Evolutionary conservation across 2,888 invertebrate genomes (phyloP), one percentile per base, ranked within the genome.

Genomic region (Coecobrya sp.): DNA sequence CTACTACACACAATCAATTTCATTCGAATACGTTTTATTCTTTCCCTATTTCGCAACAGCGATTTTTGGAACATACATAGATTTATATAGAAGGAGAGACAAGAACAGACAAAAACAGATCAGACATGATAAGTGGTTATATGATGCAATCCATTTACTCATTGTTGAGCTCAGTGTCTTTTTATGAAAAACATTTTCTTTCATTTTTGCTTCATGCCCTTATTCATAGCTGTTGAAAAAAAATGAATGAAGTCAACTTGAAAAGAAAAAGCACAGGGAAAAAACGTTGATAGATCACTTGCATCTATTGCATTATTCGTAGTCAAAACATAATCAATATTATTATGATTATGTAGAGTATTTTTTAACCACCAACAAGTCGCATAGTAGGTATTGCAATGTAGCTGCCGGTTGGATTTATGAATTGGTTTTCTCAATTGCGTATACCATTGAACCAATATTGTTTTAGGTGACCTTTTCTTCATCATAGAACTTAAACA

Each of bases 51-150:
- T 45, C 25, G 68, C 59, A 86, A 70, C 45, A 86, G 68, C 68
- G 36, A 8, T 73, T 25, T 84, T 8, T 19, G 62, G 59, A 49
- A 59, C 62, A 42, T n/a, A 45, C n/a, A n/a, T n/a, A 36, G 22
- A 4, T 36, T 36, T 36, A n/a, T n/a, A n/a, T 30, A 76, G 27
- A 45, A 68, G 49, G 45, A 73, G 76, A 45, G 73, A 86, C 76
- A 59, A 59, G 19, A 59, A 8, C 59, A 90, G 90, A 90, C 85
- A 90, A 89, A 81, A 89, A 52, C 68, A 89, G 89, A 89, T 89
- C 85, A 76, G 89, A 89, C 89, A 89, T 85, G 90, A 90, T 90
- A 90, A 90, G 90, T 90, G 90, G 85, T 65, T 90, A 52, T 79
- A 85, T 90, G 90, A 85, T 90, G 90, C 85, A 85, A 90, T 90